phyloP scores from a whole-genome alignment of 2,888 invertebrate genomes.

The Cephus nigrinus region DNA sequence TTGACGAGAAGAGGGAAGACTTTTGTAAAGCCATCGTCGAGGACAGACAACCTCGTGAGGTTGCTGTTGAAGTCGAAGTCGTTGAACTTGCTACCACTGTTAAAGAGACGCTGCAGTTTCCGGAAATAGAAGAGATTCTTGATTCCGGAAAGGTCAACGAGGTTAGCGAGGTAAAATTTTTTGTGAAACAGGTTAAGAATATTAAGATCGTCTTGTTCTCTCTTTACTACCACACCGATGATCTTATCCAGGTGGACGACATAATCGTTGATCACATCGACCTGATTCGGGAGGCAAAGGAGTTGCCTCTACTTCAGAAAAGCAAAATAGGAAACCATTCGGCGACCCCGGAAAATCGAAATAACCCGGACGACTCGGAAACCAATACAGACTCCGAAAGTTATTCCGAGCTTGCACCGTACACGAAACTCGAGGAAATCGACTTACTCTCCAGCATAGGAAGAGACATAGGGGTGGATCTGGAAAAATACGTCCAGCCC shows the following conservation, averaged over 20 bases:
- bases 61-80: slow-evolving; percentile 53
- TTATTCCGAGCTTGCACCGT: slow-evolving; percentile 46
- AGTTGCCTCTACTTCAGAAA: slow-evolving; percentile 38
- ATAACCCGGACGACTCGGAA: slow-evolving; percentile 10
- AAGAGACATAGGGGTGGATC: slow-evolving; percentile 55
- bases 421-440: slow-evolving; percentile 59
- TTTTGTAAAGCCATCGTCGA: slow-evolving; percentile 32
- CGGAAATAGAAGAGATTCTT: slow-evolving; percentile 59
- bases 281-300: slow-evolving; percentile 57
- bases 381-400: slow-evolving; percentile 21
- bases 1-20: slow-evolving; percentile 13
- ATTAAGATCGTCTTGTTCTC: background rate
- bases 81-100: slow-evolving; percentile 59
- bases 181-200: background rate
- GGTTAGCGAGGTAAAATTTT: slow-evolving; percentile 45
- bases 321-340: slow-evolving; percentile 47
- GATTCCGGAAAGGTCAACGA: slow-evolving; percentile 54
- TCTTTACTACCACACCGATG: background rate
- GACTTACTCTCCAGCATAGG: slow-evolving; percentile 61
- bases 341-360: slow-evolving; percentile 31
- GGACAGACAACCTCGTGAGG: slow-evolving; percentile 32
- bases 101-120: slow-evolving; percentile 58
- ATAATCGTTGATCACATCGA: slow-evolving; percentile 54
- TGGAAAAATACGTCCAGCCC: slow-evolving; percentile 60
- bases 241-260: slow-evolving; percentile 41